These are phyloP conservation scores for Cyanistes caeruleus DNA, from an alignment of 2,113 vertebrate species.

Conservation along the genomic window DNA sequence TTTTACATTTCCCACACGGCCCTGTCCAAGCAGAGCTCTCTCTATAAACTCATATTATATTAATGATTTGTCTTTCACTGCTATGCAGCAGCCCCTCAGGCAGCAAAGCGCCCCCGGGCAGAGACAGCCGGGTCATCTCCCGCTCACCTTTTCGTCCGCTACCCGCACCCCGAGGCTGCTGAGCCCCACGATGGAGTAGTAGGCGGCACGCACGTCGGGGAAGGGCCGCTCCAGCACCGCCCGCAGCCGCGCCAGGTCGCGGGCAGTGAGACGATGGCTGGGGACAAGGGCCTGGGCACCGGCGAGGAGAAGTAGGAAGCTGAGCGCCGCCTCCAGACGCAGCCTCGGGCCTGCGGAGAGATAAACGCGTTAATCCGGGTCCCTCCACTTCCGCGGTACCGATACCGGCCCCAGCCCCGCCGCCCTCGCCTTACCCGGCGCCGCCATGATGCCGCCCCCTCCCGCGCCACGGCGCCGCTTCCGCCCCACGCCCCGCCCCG, in stretches of 20 bases:
- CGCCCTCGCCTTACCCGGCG: neutral
- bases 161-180: conserved; percentile 79
- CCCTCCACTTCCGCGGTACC: neutral
- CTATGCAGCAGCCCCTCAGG: neutral
- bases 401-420: accelerated
- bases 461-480: conserved; percentile 21
- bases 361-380: neutral
- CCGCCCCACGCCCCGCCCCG: neutral
- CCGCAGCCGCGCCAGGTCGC: conserved; percentile 87
- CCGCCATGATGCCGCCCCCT: conserved; percentile 9
- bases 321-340: neutral
- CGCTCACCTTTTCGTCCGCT: conserved; percentile 84
- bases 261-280: conserved; percentile 83
- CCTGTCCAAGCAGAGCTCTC: accelerated
- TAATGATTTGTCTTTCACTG: accelerated
- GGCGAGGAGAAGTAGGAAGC: conserved; percentile 70
- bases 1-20: neutral
- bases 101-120: neutral
- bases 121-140: neutral
- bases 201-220: conserved; percentile 84
- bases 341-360: neutral
- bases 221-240: conserved; percentile 82
- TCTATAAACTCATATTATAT: neutral
- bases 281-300: conserved; percentile 81
- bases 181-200: conserved; percentile 87